A percentile compares a stretch with the other conserved stretches of the same genome.
Conservation (phyloP, 2,113 vertebrate species). For the Motacilla alba region DNA sequence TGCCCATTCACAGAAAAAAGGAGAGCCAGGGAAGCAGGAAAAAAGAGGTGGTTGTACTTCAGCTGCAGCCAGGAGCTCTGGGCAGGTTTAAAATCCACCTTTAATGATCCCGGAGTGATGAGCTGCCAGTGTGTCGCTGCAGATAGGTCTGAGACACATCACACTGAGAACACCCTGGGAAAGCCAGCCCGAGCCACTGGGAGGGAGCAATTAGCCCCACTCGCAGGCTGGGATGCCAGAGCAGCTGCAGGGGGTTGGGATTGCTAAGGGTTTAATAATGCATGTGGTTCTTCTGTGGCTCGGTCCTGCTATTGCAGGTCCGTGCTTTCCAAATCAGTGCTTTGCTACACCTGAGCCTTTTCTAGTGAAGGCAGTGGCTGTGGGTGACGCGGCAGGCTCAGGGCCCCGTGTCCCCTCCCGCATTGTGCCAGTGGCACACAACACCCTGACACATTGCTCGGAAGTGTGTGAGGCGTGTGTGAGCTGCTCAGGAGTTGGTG, state of each 20-base stretch:
- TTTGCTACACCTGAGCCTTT: not conserved
- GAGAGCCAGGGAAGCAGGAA: not conserved
- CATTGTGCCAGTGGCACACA: not conserved
- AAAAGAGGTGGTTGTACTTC: not conserved
- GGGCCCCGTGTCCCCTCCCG: not conserved
- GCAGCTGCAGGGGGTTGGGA: not conserved
- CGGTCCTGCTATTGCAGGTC: not conserved
- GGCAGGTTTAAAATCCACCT: not conserved
- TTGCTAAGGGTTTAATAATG: not conserved
- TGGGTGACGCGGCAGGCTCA: not conserved
- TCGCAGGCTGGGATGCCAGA: not conserved
- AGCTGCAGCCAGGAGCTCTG: not conserved
- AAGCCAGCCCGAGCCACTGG: not conserved
- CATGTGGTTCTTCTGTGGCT: not conserved
- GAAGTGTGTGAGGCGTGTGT: not conserved
- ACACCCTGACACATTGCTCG: not conserved
- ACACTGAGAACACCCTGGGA: fast-evolving
- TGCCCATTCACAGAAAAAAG: not conserved
- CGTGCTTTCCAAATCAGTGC: fast-evolving
- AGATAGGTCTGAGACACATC: not conserved
- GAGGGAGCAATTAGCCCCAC: not conserved
- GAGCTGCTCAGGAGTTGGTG: not conserved
- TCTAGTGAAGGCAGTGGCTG: not conserved
- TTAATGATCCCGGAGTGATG: not conserved
- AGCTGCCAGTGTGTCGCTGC: not conserved